Evolutionary conservation across 2,113 vertebrate species (phyloP).

Genomic region (Acanthisitta chloris): DNA sequence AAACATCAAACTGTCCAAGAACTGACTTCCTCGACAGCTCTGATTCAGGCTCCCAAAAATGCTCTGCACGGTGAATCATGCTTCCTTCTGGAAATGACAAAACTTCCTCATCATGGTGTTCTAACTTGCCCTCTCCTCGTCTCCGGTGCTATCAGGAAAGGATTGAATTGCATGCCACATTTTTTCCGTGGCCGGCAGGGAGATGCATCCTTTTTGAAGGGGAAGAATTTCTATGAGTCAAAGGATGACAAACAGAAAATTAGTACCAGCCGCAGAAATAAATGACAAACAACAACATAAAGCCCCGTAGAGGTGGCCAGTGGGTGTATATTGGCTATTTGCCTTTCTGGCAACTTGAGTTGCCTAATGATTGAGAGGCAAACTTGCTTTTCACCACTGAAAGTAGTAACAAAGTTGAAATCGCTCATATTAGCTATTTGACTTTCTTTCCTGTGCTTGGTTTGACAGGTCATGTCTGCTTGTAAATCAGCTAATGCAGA

Average conservation of each 20-base stretch:
- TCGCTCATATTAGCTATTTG: background rate
- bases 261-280: conserved; percentile 62
- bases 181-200: conserved; percentile 74
- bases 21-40: conserved; percentile 80
- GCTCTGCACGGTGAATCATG: conserved; percentile 72
- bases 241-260: conserved; percentile 73
- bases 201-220: conserved; percentile 69
- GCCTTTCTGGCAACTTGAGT: conserved; percentile 18
- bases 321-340: conserved; percentile 42
- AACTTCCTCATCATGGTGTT: conserved; percentile 77
- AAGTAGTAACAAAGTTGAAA: conserved; percentile 36
- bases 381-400: conserved; percentile 19
- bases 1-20: conserved; percentile 74
- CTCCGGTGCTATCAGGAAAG: conserved; percentile 75
- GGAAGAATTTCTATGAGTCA: conserved; percentile 63
- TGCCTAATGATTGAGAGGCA: background rate
- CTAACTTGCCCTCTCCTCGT: conserved; percentile 68
- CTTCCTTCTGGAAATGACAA: conserved; percentile 83
- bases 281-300: conserved; percentile 49
- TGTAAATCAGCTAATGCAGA: background rate
- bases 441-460: background rate
- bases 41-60: conserved; percentile 81
- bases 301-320: background rate
- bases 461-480: background rate
- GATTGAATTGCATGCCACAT: conserved; percentile 66